A percentile compares a stretch with the other conserved stretches of the same genome.
Evolutionary conservation across 2,888 invertebrate species (phyloP).

Genomic region (Cerastis rubricosa): DNA sequence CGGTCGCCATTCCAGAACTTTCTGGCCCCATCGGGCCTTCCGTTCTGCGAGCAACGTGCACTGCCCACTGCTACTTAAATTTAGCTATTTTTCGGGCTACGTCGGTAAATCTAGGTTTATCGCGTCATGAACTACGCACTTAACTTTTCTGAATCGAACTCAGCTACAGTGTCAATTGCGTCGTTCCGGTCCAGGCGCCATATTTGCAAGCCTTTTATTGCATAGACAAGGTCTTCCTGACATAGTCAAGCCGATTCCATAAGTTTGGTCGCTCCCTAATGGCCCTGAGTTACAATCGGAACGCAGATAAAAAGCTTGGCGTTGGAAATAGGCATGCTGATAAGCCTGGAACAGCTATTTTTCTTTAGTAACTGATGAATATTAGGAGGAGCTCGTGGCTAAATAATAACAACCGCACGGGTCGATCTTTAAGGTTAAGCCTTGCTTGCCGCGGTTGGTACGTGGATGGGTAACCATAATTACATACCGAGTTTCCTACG

Average conservation of each 20-base stretch:
- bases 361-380: not conserved
- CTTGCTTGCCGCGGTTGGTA: too few species aligned
- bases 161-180: not conserved
- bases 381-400: not conserved
- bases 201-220: not conserved
- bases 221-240: not conserved
- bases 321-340: not conserved
- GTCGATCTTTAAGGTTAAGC: too few species aligned
- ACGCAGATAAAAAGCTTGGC: not conserved
- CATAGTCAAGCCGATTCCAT: not conserved
- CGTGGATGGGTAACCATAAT: too few species aligned
- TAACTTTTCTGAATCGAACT: not conserved
- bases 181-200: not conserved
- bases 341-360: not conserved
- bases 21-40: too few species aligned
- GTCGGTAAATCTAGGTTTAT: too few species aligned
- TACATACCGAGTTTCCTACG: too few species aligned
- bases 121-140: too few species aligned
- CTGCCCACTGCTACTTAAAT: too few species aligned
- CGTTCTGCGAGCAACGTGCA: too few species aligned
- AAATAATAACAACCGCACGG: too few species aligned
- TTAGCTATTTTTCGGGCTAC: too few species aligned
- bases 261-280: not conserved
- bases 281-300: not conserved
- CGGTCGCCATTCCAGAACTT: too few species aligned